Conservation (phyloP, 2,113 vertebrate species). For the Sinocyclocheilus grahami region DNA sequence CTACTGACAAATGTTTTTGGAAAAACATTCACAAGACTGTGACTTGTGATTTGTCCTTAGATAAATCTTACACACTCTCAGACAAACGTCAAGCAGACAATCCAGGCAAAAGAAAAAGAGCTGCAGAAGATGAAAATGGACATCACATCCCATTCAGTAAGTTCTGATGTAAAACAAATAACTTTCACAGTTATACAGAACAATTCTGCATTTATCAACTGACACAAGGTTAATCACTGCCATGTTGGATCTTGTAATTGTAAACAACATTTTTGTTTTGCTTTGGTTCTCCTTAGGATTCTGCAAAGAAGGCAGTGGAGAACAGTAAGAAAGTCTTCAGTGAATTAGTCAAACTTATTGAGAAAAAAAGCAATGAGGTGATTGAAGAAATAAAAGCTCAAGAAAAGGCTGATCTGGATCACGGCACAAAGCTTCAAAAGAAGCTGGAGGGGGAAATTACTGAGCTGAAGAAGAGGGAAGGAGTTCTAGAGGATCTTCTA, state of each 20-base stretch:
- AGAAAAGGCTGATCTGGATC: conserved; percentile 41
- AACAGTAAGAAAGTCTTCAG: conserved; percentile 59
- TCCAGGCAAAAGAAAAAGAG: conserved; percentile 37
- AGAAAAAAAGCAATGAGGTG: conserved; percentile 59
- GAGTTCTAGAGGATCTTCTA: conserved; percentile 55
- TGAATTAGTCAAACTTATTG: conserved; percentile 53
- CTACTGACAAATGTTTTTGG: neutral
- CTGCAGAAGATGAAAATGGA: conserved; percentile 17
- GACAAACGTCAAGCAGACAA: conserved; percentile 26
- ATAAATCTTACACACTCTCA: conserved; percentile 17
- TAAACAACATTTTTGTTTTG: neutral
- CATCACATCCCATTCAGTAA: conserved; percentile 20
- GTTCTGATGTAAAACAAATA: neutral
- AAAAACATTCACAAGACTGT: neutral
- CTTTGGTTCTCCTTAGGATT: conserved; percentile 23
- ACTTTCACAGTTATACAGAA: neutral
- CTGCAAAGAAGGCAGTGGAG: conserved; percentile 44
- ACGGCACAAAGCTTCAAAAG: neutral
- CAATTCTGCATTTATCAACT: too few species aligned
- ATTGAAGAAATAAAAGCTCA: conserved; percentile 52
- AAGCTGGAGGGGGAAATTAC: conserved; percentile 52
- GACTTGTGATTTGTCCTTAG: conserved; percentile 17
- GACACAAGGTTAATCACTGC: neutral
- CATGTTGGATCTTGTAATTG: neutral
- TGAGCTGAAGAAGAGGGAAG: conserved; percentile 50